Conservation (phyloP, 2,797 vertebrate species). For the Etheostoma nigrum region DNA sequence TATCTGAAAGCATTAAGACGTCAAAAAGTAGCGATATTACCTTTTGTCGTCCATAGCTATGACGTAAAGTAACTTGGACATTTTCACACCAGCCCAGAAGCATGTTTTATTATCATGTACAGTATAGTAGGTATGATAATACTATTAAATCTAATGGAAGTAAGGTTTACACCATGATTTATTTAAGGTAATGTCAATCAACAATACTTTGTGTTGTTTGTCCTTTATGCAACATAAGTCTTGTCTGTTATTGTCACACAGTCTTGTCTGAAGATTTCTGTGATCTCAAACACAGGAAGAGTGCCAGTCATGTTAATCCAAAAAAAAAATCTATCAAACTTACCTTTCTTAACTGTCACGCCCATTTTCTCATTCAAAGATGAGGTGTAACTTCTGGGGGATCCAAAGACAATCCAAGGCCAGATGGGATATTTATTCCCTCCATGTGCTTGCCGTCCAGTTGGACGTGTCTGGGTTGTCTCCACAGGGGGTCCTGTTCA, state of each 20-base stretch:
- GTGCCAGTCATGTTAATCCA: too few species aligned
- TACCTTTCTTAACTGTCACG: not conserved
- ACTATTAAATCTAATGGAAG: not conserved
- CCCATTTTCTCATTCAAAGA: not conserved
- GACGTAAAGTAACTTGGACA: not conserved
- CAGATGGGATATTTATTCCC: not conserved
- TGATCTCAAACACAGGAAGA: too few species aligned
- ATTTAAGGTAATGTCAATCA: not conserved
- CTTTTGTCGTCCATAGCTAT: not conserved
- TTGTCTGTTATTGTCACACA: too few species aligned
- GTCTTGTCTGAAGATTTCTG: too few species aligned
- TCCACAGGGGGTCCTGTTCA: not conserved
- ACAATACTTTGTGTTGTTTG: not conserved
- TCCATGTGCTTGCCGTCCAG: not conserved
- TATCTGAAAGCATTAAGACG: not conserved
- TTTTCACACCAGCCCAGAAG: not conserved
- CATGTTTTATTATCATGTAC: not conserved
- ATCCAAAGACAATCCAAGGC: not conserved
- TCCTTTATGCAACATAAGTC: too few species aligned
- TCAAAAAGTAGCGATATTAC: not conserved
- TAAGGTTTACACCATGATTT: not conserved
- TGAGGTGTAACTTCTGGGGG: not conserved
- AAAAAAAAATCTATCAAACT: not conserved
- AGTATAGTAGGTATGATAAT: not conserved
- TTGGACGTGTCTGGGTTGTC: not conserved